Percentiles rank a stretch among this genome's conserved stretches.
Evolutionary conservation across 2,888 invertebrate species (phyloP).

Genomic region (Caenorhabditis sp.): DNA sequence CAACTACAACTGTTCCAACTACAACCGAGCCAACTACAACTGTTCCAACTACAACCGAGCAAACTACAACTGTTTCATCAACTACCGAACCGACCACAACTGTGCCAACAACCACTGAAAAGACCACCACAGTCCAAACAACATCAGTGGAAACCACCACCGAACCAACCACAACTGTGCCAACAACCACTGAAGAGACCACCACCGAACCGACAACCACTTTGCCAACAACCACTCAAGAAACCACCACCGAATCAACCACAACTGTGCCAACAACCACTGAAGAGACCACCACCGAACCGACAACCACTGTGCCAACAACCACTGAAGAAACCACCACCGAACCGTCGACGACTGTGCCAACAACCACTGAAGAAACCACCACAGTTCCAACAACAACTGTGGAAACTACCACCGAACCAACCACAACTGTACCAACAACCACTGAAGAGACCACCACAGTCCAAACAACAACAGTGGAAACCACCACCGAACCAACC

Average conservation of each 20-base stretch:
- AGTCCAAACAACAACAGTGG: too few species aligned
- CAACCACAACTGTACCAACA: not conserved
- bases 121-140: not conserved
- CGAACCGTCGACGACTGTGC: not conserved
- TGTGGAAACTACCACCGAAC: not conserved
- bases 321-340: conserved; percentile 5
- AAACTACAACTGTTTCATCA: too few species aligned
- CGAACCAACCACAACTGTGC: conserved; percentile 3
- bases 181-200: not conserved
- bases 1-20: conserved; percentile 9
- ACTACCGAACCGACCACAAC: conserved; percentile 11
- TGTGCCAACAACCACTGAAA: conserved; percentile 9
- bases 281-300: conserved; percentile 1
- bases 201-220: conserved; percentile 18
- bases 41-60: conserved; percentile 4
- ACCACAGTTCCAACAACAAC: not conserved
- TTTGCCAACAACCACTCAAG: conserved; percentile 8
- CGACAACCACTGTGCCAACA: conserved; percentile 15
- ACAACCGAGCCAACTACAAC: conserved; percentile 9
- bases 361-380: conserved; percentile 7
- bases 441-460: too few species aligned
- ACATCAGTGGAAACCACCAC: too few species aligned
- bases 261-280: conserved; percentile 13
- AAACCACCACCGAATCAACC: conserved; percentile 4
- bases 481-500: too few species aligned